Base-by-base conservation (phyloP, 2,113 vertebrate species). In the Eulemur rufifrons region DNA sequence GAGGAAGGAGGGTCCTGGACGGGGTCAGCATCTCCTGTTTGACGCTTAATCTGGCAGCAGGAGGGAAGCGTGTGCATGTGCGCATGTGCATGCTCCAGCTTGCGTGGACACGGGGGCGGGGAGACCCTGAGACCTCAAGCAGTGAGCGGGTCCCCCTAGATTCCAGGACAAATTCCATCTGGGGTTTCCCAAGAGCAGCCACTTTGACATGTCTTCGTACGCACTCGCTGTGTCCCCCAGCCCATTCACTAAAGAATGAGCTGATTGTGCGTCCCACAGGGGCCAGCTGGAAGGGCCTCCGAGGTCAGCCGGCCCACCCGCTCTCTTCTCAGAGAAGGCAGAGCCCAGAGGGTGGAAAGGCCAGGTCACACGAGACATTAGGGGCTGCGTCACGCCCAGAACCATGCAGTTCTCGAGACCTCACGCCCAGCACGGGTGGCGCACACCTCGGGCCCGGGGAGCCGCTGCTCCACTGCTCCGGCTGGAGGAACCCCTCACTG, bases 171-270 rank as follows among this genome's bases (percentile, higher is more conserved):
- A 25, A 85, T 97, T 95, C 88, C 86, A 91, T 63, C 78, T 71
- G 82, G 89, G 83, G 17, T 89, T 96, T 96, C 93, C 97, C 86
- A 17, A 86, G 42, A 91, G 71, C 23, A 29, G 42, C 23, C 2
- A 8, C 74, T 78, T 77, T 20, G 1, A 50, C 52, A 86, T 20
- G 78, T 80, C 82, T 89, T 71, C 68, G 4, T 10, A 37, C 6
- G 42, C 14, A 0, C 68, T 73, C 3, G 0, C 88, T 3, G 34
- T 45, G 68, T 81, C 69, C 66, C 68, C 73, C 15, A 1, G 63
- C 42, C 39, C 66, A 27, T 42, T 82, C 45, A 27, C 73, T 4
- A 11, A 96, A 97, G 96, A 97, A 98, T 8, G 23, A 88, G 37
- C 42, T 27, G 68, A 97, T 96, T 97, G 8, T 39, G n/a, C 14